Evolutionary conservation across 2,888 invertebrate genomes (phyloP).

Genomic region (Strigamia transsilvanica): DNA sequence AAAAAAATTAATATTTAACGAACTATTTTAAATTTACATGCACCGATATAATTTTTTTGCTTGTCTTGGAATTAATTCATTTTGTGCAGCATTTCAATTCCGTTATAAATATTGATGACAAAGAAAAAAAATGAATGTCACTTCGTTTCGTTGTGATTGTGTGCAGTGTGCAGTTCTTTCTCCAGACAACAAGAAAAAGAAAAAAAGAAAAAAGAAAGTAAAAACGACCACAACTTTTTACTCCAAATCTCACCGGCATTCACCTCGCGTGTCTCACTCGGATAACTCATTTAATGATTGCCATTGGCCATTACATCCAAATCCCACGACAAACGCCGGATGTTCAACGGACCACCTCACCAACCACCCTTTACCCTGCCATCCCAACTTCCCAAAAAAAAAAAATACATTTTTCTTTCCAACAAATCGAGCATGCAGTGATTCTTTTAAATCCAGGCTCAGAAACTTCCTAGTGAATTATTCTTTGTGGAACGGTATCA

Average conservation of each 20-base stretch:
- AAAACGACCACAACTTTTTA: constrained; percentile 24
- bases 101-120: constrained; percentile 29
- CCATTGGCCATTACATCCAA: constrained; percentile 45
- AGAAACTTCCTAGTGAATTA: constrained; percentile 30
- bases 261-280: constrained; percentile 45
- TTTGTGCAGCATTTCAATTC: neutral
- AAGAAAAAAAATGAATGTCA: neutral
- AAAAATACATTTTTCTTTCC: constrained; percentile 24
- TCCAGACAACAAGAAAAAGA: neutral
- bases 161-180: neutral
- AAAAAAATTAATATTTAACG: neutral
- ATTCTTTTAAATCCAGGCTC: constrained; percentile 37
- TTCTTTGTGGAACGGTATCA: neutral
- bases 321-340: constrained; percentile 49
- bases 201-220: neutral
- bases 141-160: neutral
- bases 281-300: constrained; percentile 47
- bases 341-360: constrained; percentile 38
- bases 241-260: constrained; percentile 49
- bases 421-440: constrained; percentile 32
- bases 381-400: neutral
- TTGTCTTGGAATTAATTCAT: too few species aligned
- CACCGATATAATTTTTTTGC: neutral
- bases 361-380: neutral
- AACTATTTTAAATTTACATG: neutral